phyloP scores from a whole-genome alignment of 2,797 vertebrate genomes.

The Poeciliopsis paucimaculata region DNA sequence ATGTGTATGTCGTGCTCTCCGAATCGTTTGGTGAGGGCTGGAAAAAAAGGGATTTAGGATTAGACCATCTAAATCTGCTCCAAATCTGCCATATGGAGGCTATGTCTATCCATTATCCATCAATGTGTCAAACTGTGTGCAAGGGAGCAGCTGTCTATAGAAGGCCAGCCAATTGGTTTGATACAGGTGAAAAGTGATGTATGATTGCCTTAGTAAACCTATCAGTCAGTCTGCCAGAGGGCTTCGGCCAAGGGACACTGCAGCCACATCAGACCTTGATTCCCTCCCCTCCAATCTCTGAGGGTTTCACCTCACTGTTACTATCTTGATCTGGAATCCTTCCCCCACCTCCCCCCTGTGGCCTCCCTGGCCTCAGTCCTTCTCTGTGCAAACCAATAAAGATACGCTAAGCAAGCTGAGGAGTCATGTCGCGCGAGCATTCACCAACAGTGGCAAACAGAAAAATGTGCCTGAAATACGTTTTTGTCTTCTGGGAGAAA shows the following conservation, averaged over 20 bases:
- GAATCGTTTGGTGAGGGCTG: constrained; percentile 57
- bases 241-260: constrained; percentile 65
- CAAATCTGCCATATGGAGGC: constrained; percentile 66
- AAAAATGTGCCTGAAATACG: constrained; percentile 36
- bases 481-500: constrained; percentile 27
- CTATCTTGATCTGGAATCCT: constrained; percentile 50
- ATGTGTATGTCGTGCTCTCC: constrained; percentile 61
- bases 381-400: constrained; percentile 58
- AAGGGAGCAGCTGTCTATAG: constrained; percentile 76
- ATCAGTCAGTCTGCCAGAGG: constrained; percentile 73
- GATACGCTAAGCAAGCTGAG: constrained; percentile 30
- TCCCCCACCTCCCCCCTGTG: constrained; percentile 43
- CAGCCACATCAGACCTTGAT: constrained; percentile 69
- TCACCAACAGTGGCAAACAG: constrained; percentile 31
- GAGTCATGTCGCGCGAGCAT: constrained; percentile 17
- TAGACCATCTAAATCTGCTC: constrained; percentile 56
- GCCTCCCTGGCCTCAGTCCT: constrained; percentile 42
- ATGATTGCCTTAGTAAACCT: constrained; percentile 74
- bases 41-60: constrained; percentile 61
- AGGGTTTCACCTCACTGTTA: constrained; percentile 51
- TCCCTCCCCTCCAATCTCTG: constrained; percentile 49
- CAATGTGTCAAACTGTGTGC: constrained; percentile 70
- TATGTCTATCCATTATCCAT: constrained; percentile 74
- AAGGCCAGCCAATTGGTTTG: constrained; percentile 77
- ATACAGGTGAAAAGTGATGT: constrained; percentile 79